A percentile compares a stretch with the other conserved stretches of the same genome.
These are phyloP conservation scores for Athalia circularis DNA, from an alignment of 2,888 invertebrate species.

Conservation along the genomic window DNA sequence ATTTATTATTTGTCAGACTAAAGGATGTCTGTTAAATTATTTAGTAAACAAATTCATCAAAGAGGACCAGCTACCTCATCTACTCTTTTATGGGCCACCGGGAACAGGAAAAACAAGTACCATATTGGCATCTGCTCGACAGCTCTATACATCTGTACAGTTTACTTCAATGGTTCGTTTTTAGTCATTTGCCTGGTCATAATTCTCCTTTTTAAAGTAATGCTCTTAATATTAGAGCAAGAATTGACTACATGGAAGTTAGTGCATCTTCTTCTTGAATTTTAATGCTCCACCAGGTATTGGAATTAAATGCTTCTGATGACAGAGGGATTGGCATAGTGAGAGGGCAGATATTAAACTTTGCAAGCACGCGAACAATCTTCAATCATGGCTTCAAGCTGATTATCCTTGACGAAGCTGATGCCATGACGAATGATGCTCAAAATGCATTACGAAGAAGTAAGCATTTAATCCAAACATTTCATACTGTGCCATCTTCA, in stretches of 20 bases:
- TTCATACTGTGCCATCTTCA: too few relatives aligned
- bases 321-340: slow-evolving; percentile 98
- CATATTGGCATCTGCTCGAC: slow-evolving; percentile 95
- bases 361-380: slow-evolving; percentile 97
- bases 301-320: slow-evolving; percentile 98
- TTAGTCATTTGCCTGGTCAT: slow-evolving; percentile 24
- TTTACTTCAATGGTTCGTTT: slow-evolving; percentile 92
- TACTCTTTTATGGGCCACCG: slow-evolving; percentile 98
- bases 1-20: slow-evolving; percentile 29
- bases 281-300: slow-evolving; percentile 77
- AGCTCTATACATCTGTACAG: slow-evolving; percentile 92
- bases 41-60: slow-evolving; percentile 90
- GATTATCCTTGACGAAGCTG: slow-evolving; percentile 98
- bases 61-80: slow-evolving; percentile 94
- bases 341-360: slow-evolving; percentile 93
- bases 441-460: slow-evolving; percentile 97
- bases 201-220: background rate
- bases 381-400: slow-evolving; percentile 96
- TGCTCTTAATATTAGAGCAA: too few relatives aligned
- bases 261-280: background rate
- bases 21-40: slow-evolving; percentile 59
- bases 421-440: slow-evolving; percentile 99
- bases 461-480: slow-evolving; percentile 74
- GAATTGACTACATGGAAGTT: background rate
- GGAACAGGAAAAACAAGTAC: slow-evolving; percentile 99